Base-by-base conservation (phyloP, 1,140 invertebrate genomes). In the Batillaria attramentaria region DNA sequence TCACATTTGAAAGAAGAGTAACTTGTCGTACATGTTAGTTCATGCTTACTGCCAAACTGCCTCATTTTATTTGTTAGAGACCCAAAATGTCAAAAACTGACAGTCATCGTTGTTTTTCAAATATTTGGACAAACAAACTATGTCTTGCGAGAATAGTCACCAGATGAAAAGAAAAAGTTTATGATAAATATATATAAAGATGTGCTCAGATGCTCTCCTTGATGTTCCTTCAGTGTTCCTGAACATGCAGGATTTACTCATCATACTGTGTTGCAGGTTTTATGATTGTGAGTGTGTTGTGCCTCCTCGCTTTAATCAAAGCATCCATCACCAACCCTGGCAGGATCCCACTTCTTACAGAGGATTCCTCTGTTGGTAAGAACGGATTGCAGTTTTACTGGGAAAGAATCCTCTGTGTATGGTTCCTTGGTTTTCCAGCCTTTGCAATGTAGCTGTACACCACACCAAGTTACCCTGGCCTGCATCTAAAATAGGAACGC, bases 311-410 rank as follows among this genome's bases (percentile, higher is more conserved):
- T n/a, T 81, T 89, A 70, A 79, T 87, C n/a, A 79, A 83, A 76
- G 83, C 85, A 33, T 76, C 85, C 28, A 85, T 87, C 20, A 72
- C 80, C 37, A 89, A 89, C 78, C 88, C 88, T 54, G 88, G 88
- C 24, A 72, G 80, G 75, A 81, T 89, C 24, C 88, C 88, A 18
- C 35, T 81, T 20, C 46, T 83, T 8, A 74, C 75, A 62, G 79
- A 85, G 35, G 50, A 77, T n/a, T 16, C 50, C 20, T 20, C 39
- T 31, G 31, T 41, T 24, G 66, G 79, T 79, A 57, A 78, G 76
- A n/a, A n/a, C n/a, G n/a, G n/a, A n/a, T n/a, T n/a, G n/a, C n/a
- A n/a, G n/a, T n/a, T n/a, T n/a, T n/a, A n/a, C n/a, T n/a, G n/a
- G n/a, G n/a, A n/a, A n/a, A n/a, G n/a, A n/a, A n/a, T n/a, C n/a